Base-by-base conservation (phyloP, 2,888 invertebrate genomes). In the Lacanobia wlatinum region DNA sequence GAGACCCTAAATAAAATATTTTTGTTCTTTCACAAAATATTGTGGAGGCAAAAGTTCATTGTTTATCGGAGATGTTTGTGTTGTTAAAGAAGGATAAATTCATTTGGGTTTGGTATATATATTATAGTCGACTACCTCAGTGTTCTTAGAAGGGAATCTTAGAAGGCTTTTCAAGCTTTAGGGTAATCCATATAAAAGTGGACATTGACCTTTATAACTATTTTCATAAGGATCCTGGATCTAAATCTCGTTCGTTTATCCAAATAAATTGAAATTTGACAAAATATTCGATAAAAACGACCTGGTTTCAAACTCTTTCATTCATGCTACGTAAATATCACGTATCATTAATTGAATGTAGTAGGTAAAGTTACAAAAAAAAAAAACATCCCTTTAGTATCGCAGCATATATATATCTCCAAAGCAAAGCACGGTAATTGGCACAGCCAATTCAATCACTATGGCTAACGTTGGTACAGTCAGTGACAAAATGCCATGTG, bases 361-460 rank as follows among this genome's bases (percentile, higher is more conserved):
- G 9, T 23, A 72, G 7, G 16, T 1, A 60, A 40, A n/a, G 8
- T 21, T 3, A 34, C 34, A 34, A 4, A 8, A 8, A 62, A 64
- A 34, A 43, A 59, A 60, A 61, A n/a, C 43, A 55, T 23, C 12
- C 23, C 3, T 48, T 48, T 55, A 40, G 7, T 34, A 38, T 10
- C n/a, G n/a, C 16, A 16, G 12, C 21, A 40, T 9, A 5, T 8
- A 5, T 8, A 34, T 18, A 48, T 18, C 18, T 53, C 9, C 18
- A 76, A 67, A 60, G 38, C 40, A 21, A 40, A 67, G 6, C 46
- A 28, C 23, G 14, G 28, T 66, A 40, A 53, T 76, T 53, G 68
- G 52, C 59, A 40, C 21, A 52, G 1, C 21, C 73, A 75, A 73
- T 59, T 59, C 58, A 76, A 59, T 67, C 18, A 67, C 46, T 52